These are phyloP conservation scores for Coluber constrictor DNA, from an alignment of 2,797 vertebrate genomes.

Conservation along the genomic window DNA sequence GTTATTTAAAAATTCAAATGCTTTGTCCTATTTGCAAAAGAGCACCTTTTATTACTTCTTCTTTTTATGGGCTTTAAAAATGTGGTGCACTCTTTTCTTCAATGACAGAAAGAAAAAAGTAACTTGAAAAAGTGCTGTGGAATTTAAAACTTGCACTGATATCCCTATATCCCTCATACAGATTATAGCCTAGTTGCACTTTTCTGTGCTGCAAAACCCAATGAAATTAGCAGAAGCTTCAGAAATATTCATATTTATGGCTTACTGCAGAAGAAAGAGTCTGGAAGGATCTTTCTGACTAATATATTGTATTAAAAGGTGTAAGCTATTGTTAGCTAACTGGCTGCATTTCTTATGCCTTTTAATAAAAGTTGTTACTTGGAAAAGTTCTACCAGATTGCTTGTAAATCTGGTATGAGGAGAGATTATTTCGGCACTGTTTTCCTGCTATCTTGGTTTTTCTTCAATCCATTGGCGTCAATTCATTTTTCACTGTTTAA, in stretches of 20 bases:
- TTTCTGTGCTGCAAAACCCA: neutral
- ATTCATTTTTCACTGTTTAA: conserved; percentile 20
- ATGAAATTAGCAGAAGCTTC: neutral
- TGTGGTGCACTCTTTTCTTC: neutral
- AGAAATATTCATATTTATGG: neutral
- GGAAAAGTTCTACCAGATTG: neutral
- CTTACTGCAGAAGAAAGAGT: neutral
- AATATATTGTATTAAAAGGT: neutral
- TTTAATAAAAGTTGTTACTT: neutral
- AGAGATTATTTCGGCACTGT: neutral
- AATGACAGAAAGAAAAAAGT: neutral
- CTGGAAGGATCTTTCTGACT: neutral
- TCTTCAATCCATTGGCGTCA: neutral
- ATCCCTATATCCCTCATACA: conserved; percentile 33
- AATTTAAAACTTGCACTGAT: conserved; percentile 13
- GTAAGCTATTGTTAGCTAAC: neutral
- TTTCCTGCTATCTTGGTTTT: conserved; percentile 1
- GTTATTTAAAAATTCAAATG: neutral
- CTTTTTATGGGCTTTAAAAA: neutral
- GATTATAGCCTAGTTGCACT: neutral
- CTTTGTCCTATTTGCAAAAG: neutral
- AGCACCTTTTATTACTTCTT: neutral
- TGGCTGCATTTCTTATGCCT: neutral
- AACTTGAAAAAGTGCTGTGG: conserved; percentile 38
- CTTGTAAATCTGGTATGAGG: neutral